These are phyloP conservation scores for Protophormia terraenovae DNA, from an alignment of 2,888 invertebrate genomes.

Conservation along the genomic window DNA sequence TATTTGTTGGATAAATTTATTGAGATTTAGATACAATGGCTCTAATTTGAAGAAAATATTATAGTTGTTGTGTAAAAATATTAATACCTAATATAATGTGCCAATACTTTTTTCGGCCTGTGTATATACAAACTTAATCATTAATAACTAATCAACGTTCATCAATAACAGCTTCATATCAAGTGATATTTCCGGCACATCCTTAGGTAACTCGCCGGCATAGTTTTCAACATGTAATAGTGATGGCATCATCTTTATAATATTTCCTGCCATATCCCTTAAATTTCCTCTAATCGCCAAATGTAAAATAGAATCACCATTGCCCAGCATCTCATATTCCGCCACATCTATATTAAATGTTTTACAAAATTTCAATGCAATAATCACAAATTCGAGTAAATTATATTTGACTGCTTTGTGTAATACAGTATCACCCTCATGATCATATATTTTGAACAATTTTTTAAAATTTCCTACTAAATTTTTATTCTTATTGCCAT, in stretches of 20 bases:
- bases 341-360: constrained; percentile 1
- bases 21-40: too few species aligned
- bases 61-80: too few species aligned
- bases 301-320: constrained; percentile 37
- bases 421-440: constrained; percentile 34
- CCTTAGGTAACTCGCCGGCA: constrained; percentile 13
- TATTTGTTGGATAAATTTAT: too few species aligned
- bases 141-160: neutral
- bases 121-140: too few species aligned
- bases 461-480: neutral
- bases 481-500: neutral
- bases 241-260: constrained; percentile 5
- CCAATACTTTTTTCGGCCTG: too few species aligned
- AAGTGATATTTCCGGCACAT: neutral
- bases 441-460: constrained; percentile 26
- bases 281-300: constrained; percentile 23
- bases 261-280: constrained; percentile 8
- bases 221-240: constrained; percentile 17
- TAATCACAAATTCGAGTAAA: neutral
- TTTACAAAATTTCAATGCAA: constrained; percentile 14
- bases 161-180: constrained; percentile 11
- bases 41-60: too few species aligned
- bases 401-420: constrained; percentile 27
- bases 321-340: constrained; percentile 3
- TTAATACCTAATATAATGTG: too few species aligned